Percentiles rank a stretch among this genome's conserved stretches.
Evolutionary conservation across 2,113 vertebrate species (phyloP).

Genomic region (Onychostruthus taczanowskii): DNA sequence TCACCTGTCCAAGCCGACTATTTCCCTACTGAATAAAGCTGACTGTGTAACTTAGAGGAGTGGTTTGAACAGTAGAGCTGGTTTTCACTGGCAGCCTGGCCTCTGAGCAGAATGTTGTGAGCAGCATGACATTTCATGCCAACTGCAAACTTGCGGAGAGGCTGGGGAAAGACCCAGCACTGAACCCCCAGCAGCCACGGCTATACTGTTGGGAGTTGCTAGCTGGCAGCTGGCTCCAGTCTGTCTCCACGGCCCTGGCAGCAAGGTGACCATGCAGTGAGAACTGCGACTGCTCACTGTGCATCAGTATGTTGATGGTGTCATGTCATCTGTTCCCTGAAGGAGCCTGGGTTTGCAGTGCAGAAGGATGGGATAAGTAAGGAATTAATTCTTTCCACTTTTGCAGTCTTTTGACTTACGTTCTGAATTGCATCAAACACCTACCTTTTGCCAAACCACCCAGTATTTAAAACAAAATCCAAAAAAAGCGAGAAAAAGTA

Average conservation of each 20-base stretch:
- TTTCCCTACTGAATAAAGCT: neutral
- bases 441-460: neutral
- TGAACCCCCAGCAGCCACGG: neutral
- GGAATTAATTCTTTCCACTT: neutral
- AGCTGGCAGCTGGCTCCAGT: neutral
- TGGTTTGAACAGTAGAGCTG: accelerated
- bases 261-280: neutral
- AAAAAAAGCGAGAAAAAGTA: neutral
- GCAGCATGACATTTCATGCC: neutral
- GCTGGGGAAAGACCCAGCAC: neutral
- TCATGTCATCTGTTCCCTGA: constrained; percentile 14
- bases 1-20: neutral
- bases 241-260: neutral
- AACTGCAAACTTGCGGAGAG: neutral
- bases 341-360: neutral
- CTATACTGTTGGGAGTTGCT: neutral
- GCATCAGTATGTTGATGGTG: neutral
- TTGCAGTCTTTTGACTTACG: neutral
- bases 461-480: neutral
- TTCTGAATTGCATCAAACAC: neutral
- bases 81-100: neutral
- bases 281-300: neutral
- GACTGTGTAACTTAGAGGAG: neutral
- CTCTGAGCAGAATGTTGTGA: neutral
- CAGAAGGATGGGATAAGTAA: neutral